Percentiles rank a stretch among this genome's conserved stretches.
These are phyloP conservation scores for Nemotelus pantherinus DNA, from an alignment of 2,888 invertebrate species.

Conservation along the genomic window DNA sequence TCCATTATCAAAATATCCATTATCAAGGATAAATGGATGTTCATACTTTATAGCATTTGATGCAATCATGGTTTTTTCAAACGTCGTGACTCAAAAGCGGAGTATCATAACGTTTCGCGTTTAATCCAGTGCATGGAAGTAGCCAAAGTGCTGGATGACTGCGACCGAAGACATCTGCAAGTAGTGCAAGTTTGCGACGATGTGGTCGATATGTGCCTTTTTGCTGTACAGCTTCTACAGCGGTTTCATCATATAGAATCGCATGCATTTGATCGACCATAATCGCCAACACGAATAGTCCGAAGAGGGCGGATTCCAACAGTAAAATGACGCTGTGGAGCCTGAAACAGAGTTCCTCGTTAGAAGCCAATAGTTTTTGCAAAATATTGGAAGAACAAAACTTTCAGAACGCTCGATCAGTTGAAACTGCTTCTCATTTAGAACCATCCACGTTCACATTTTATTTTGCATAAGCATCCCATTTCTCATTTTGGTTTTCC, in stretches of 20 bases:
- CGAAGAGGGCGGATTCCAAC: constrained; percentile 84
- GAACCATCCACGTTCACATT: too few species aligned
- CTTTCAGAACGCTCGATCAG: too few species aligned
- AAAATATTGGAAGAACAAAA: too few species aligned
- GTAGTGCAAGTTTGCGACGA: constrained; percentile 72
- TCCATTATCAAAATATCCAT: constrained; percentile 1
- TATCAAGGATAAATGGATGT: not conserved
- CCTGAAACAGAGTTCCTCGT: constrained; percentile 66
- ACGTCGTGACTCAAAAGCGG: constrained; percentile 64
- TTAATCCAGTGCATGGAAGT: constrained; percentile 72
- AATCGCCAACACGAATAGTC: constrained; percentile 87
- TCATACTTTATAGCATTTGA: not conserved
- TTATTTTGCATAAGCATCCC: too few species aligned
- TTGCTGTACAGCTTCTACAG: constrained; percentile 79
- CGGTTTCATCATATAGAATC: constrained; percentile 85
- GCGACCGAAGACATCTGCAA: constrained; percentile 82
- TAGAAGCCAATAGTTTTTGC: not conserved
- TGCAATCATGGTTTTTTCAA: constrained; percentile 51
- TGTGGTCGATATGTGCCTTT: constrained; percentile 73
- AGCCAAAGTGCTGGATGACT: constrained; percentile 79
- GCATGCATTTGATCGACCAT: constrained; percentile 87
- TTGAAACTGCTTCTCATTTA: too few species aligned
- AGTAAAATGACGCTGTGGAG: constrained; percentile 84
- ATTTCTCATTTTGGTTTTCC: not conserved
- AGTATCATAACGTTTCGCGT: constrained; percentile 62